Percentiles rank a stretch among this genome's conserved stretches.
phyloP scores from a whole-genome alignment of 2,113 vertebrate genomes.

The Pristiophorus japonicus region DNA sequence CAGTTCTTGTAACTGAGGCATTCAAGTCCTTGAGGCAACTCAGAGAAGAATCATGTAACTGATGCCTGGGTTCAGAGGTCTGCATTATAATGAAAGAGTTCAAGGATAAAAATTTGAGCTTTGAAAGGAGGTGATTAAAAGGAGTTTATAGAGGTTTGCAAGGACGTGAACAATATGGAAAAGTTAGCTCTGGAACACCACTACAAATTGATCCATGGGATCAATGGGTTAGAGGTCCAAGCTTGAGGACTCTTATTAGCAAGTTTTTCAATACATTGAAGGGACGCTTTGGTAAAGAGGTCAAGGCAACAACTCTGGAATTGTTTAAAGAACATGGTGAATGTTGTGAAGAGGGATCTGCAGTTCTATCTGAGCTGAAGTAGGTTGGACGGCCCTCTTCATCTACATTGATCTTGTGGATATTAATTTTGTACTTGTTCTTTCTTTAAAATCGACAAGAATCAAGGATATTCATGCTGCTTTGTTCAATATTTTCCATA shows the following conservation, averaged over 20 bases:
- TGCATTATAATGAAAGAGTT: too few relatives aligned
- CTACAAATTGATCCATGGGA: background rate
- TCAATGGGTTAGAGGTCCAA: background rate
- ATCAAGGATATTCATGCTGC: background rate
- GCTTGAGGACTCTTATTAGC: background rate
- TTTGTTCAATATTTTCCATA: background rate
- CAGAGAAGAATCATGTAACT: too few relatives aligned
- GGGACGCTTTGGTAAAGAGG: background rate
- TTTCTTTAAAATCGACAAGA: background rate
- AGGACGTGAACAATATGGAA: background rate
- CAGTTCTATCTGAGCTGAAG: background rate
- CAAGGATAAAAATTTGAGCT: too few relatives aligned
- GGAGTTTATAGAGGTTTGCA: background rate
- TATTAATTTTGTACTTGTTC: background rate
- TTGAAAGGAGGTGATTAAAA: background rate
- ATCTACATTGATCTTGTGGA: background rate
- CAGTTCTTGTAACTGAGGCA: too few relatives aligned
- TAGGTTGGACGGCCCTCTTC: background rate
- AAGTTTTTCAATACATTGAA: background rate
- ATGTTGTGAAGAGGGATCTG: background rate
- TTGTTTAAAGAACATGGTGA: background rate
- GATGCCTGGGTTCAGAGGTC: too few relatives aligned
- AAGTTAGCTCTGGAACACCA: background rate
- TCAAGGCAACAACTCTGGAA: background rate
- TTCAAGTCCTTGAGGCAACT: too few relatives aligned